Base-by-base conservation (phyloP, 2,888 invertebrate genomes). In the Amorpha juglandis region DNA sequence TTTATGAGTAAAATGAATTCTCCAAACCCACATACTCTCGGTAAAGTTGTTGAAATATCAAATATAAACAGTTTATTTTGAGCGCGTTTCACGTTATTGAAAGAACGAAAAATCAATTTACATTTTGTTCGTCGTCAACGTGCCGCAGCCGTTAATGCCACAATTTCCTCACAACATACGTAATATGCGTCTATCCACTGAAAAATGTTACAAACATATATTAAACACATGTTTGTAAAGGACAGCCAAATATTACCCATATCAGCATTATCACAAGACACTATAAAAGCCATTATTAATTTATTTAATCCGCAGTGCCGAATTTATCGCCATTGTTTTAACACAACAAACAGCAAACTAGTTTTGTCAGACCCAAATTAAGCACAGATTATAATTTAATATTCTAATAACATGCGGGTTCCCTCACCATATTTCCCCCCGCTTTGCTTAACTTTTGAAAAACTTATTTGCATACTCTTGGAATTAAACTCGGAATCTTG, bases 341-440 rank as follows among this genome's bases (percentile, higher is more conserved):
- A 35, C 19, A 58, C 38, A 58, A 42, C 42, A 58, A 58, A 38
- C 58, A 58, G 12, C 58, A 19, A 58, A 58, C 58, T 58, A 58
- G 58, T 58, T 58, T 55, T 19, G 12, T 58, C 19, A 58, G 58
- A 19, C 42, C 12, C 42, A 12, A 58, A 42, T 58, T 58, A 58
- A 38, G 19, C 19, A 12, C 58, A 42, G 58, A 58, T 58, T 58
- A 38, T 58, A 58, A 58, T 58, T 58, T 42, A 58, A 38, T 38
- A 58, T 58, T 58, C 19, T 58, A 58, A 42, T 58, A 58, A 58
- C 58, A 42, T 58, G 58, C 58, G 58, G 58, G 58, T 58, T 55
- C 42, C 16, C 19, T 58, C 42, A 12, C 42, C 58, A 19, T 42
- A 38, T 11, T 42, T 38, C 19, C 12, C 19, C 42, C 12, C 9